Conservation (phyloP, 30 jellyfish, hydroid and myxozoan species). For the Catostylus mosaicus region DNA sequence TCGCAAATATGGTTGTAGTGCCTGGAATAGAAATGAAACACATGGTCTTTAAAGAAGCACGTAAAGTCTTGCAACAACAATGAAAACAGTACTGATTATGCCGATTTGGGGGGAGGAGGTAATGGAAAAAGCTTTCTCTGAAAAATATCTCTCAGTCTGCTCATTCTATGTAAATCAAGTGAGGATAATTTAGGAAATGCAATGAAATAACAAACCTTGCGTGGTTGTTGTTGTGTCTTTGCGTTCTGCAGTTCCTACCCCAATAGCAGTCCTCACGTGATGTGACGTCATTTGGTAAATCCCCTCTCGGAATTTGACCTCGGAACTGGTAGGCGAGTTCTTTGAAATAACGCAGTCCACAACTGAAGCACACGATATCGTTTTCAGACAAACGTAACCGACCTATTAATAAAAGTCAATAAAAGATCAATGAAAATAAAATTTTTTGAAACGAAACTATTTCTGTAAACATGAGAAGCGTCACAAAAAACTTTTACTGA, state of each 20-base stretch:
- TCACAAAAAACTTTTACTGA: too few relatives aligned
- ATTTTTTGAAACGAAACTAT: too few relatives aligned
- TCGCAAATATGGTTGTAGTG: conserved; percentile 83
- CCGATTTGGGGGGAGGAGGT: too few relatives aligned
- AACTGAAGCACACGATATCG: conserved; percentile 63
- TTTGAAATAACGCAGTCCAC: conserved; percentile 66
- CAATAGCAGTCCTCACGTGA: conserved; percentile 70
- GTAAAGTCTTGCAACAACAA: too few relatives aligned
- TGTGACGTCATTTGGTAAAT: conserved; percentile 63
- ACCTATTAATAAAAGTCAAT: conserved; percentile 13
- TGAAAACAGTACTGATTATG: too few relatives aligned
- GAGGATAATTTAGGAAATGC: too few relatives aligned
- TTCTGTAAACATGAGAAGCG: too few relatives aligned
- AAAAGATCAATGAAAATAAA: too few relatives aligned
- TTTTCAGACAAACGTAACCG: conserved; percentile 25
- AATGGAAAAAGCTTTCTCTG: not conserved
- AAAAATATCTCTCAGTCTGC: not conserved
- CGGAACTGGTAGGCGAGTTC: conserved; percentile 73
- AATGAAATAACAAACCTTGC: too few relatives aligned
- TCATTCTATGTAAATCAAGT: too few relatives aligned
- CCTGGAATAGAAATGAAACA: conserved; percentile 25
- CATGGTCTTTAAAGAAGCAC: too few relatives aligned
- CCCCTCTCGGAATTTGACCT: conserved; percentile 39
- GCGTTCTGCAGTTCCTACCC: conserved; percentile 87
- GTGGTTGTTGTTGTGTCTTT: conserved; percentile 61